These are phyloP conservation scores for Julus scanicus DNA, from an alignment of 2,888 invertebrate genomes.

Conservation along the genomic window DNA sequence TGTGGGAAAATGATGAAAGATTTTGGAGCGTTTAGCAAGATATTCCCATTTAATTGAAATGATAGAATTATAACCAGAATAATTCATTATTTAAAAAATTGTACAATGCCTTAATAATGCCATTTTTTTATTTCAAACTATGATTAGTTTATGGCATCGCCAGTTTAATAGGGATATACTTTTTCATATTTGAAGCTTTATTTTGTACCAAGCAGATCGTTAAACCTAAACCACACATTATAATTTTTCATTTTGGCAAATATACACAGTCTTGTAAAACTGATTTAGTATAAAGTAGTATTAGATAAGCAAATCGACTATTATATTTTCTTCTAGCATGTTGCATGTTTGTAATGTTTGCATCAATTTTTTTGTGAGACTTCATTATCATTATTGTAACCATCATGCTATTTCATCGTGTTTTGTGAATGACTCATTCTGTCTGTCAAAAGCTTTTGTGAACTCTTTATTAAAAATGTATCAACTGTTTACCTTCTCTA, in stretches of 20 bases:
- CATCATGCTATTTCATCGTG: constrained; percentile 36
- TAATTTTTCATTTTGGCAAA: background rate
- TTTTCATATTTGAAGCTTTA: background rate
- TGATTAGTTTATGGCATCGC: background rate
- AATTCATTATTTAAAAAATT: background rate
- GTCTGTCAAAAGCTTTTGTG: constrained; percentile 40
- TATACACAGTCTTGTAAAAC: constrained; percentile 8
- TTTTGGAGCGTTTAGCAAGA: background rate
- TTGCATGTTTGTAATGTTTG: constrained; percentile 43
- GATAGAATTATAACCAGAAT: background rate
- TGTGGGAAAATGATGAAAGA: too few species aligned
- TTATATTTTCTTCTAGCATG: constrained; percentile 40
- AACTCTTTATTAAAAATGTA: constrained; percentile 44
- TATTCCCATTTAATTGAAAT: background rate
- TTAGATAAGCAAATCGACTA: background rate
- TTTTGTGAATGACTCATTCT: constrained; percentile 40
- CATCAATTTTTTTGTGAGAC: constrained; percentile 10
- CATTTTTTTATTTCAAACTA: background rate
- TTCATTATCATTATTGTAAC: constrained; percentile 4
- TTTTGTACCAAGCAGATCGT: background rate
- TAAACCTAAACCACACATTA: background rate
- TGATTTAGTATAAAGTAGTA: background rate
- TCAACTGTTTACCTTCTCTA: background rate
- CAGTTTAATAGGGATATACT: background rate
- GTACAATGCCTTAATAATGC: background rate